Evolutionary conservation across 1,140 invertebrate genomes (phyloP), one percentile per base, ranked within the genome.

Genomic region (Pissodes strobi): DNA sequence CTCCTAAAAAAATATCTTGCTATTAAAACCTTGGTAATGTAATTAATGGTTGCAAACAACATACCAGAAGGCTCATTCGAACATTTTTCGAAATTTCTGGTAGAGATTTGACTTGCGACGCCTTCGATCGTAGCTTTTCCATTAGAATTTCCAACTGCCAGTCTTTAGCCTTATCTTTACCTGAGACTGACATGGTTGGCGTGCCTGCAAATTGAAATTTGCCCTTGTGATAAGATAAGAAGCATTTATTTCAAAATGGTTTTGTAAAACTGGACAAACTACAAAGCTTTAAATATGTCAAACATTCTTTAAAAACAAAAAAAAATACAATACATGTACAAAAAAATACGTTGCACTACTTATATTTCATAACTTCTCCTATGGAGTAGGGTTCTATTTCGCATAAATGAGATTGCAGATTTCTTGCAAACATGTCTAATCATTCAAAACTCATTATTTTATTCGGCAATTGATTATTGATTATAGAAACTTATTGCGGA

Each of bases 61-160:
- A 18, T 84, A 94, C 93, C 79, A 93, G 79, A 75, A 94, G 84
- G 52, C 90, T 86, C 85, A 92, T 89, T 62, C 92, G 82, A 46
- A 94, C 84, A 63, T 87, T 88, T 81, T 95, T 95, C 5, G 92
- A 89, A 66, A 88, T 91, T 77, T 96, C 93, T 23, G 84, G 80
- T 72, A 95, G 87, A 27, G 88, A 85, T 79, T 91, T 93, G 68
- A 87, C 87, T 72, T 91, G 88, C 0, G 81, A 77, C 22, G 87
- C 83, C 70, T 88, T 85, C 8, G 87, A 87, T 43, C 91, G 84
- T n/a, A 95, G 78, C 75, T 91, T 91, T 75, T 95, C 92, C 91
- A 95, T 94, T 27, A 94, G 79, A 59, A 91, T 82, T 78, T 93
- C 90, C 80, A 92, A 85, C 77, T 88, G 86, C 80, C 87, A 87